Base-by-base conservation (phyloP, 2,797 vertebrate genomes). In the Manis crassicaudata region DNA sequence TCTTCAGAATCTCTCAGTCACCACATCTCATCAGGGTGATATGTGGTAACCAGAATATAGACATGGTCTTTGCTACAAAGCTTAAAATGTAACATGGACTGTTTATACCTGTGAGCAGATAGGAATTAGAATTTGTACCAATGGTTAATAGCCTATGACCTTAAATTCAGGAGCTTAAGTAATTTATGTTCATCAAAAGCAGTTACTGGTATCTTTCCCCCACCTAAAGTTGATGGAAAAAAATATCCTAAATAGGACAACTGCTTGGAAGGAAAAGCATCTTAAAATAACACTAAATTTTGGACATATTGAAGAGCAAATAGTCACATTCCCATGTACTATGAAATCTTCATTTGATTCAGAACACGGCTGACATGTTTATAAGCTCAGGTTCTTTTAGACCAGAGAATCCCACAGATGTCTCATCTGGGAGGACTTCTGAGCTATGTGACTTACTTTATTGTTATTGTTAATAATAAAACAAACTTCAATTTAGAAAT, bases 391-490 rank as follows among this genome's bases (percentile, higher is more conserved):
- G 58, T 93, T 96, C 70, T 91, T 92, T 95, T 91, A 95, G 67
- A 89, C 88, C 32, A 81, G 79, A 96, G 84, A 95, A 95, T 72
- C 76, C 40, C 20, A 18, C 96, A 96, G 96, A 95, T 97, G 94
- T 97, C 56, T 95, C 95, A 95, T 98, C 88, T 97, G 97, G 96
- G 95, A 95, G 88, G 90, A 97, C 92, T 97, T 97, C 90, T 3
- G 62, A 91, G 37, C 70, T 94, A 11, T 94, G 85, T 95, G 92
- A 97, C 92, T 96, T 95, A 95, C 56, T 97, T 97, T 96, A 95
- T 97, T 96, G 95, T 97, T 96, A 90, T 94, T 92, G 76, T 94
- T 96, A 95, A 95, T 96, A 93, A 90, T 97, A 95, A 97, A 97
- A 95, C 79, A 96, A 93, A 91, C 73, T 96, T 97, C 92, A 96